These are phyloP conservation scores for Epistrophe eligans DNA, from an alignment of 2,888 invertebrate species.

Conservation along the genomic window DNA sequence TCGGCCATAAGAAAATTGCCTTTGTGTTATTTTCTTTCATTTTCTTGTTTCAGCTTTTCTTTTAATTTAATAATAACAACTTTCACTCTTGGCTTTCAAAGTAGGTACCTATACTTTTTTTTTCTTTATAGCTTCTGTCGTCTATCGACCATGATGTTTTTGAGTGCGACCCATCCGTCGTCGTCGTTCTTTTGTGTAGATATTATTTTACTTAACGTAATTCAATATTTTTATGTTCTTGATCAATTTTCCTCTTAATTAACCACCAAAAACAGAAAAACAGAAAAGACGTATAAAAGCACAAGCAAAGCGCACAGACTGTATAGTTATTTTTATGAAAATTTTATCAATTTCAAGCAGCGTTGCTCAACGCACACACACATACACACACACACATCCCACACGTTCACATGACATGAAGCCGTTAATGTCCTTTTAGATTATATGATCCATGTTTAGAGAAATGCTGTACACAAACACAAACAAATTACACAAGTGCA, in stretches of 20 bases:
- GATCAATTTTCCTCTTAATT: constrained; percentile 69
- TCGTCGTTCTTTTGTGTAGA: constrained; percentile 1
- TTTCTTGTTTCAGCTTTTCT: constrained; percentile 21
- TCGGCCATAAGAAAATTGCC: constrained; percentile 26
- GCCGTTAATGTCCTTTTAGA: constrained; percentile 39
- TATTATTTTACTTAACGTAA: constrained; percentile 42
- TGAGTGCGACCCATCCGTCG: constrained; percentile 2
- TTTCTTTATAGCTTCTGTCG: constrained; percentile 5
- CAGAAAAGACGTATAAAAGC: constrained; percentile 15
- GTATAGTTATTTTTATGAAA: constrained; percentile 20
- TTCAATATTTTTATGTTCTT: constrained; percentile 68
- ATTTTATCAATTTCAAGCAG: constrained; percentile 26
- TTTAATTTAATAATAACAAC: constrained; percentile 51
- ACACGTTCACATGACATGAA: constrained; percentile 1
- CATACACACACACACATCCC: background rate
- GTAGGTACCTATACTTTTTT: background rate
- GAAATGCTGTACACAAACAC: constrained; percentile 7
- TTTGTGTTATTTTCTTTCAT: constrained; percentile 2
- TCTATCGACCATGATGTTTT: constrained; percentile 16
- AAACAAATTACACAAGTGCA: constrained; percentile 25
- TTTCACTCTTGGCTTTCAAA: constrained; percentile 20
- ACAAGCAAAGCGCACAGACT: background rate
- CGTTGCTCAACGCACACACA: background rate
- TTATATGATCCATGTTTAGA: constrained; percentile 19
- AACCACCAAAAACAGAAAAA: constrained; percentile 47